A percentile compares a stretch with the other conserved stretches of the same genome.
Conservation (phyloP, 2,888 invertebrate species). For the Flabesymbios commensalis region DNA sequence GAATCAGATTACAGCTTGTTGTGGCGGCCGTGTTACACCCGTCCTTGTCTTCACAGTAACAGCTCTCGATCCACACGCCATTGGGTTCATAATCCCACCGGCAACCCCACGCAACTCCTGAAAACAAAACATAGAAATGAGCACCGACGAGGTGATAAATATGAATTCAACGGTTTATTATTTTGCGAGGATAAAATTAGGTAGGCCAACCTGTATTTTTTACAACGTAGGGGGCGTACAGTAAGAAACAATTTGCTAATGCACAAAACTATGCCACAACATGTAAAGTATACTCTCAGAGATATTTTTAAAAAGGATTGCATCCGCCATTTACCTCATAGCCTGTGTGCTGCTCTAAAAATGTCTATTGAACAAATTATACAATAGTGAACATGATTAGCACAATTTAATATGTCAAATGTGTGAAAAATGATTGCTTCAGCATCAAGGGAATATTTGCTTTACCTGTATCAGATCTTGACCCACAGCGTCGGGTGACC, state of each 20-base stretch:
- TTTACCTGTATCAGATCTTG: slow-evolving; percentile 57
- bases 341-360: too few relatives aligned
- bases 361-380: too few relatives aligned
- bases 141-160: background rate
- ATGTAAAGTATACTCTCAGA: too few relatives aligned
- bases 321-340: too few relatives aligned
- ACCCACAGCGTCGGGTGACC: slow-evolving; percentile 59
- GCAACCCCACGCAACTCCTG: slow-evolving; percentile 96
- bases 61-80: slow-evolving; percentile 95
- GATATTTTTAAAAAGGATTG: too few relatives aligned
- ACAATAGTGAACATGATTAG: too few relatives aligned
- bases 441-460: too few relatives aligned
- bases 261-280: background rate
- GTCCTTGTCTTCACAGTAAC: slow-evolving; percentile 85
- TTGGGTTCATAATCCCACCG: slow-evolving; percentile 93
- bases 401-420: too few relatives aligned
- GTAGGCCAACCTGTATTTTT: background rate
- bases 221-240: background rate
- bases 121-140: slow-evolving; percentile 21
- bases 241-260: background rate
- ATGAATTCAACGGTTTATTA: background rate
- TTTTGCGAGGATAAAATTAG: background rate
- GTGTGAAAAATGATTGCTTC: too few relatives aligned
- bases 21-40: slow-evolving; percentile 74
- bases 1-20: background rate